Percentiles rank a stretch among this genome's conserved stretches.
Evolutionary conservation across 2,113 vertebrate species (phyloP).

Genomic region (Brachirus orientalis): DNA sequence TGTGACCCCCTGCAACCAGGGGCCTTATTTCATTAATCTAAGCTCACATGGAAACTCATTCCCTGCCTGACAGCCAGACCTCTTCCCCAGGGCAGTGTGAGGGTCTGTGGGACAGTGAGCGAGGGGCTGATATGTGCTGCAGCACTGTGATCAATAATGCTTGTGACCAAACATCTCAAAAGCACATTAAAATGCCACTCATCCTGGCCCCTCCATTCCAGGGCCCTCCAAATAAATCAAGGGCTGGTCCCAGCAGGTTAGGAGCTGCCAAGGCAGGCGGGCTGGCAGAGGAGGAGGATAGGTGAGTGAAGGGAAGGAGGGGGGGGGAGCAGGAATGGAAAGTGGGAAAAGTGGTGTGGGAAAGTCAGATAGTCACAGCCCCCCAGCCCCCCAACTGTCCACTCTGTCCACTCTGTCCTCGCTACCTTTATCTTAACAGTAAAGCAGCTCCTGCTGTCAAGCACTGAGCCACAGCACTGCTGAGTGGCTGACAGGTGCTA

Average conservation of each 20-base stretch:
- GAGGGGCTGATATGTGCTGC: slow-evolving; percentile 30
- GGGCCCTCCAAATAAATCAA: slow-evolving; percentile 84
- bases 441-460: slow-evolving; percentile 16
- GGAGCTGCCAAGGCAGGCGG: slow-evolving; percentile 65
- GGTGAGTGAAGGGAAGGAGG: slow-evolving; percentile 16
- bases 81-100: slow-evolving; percentile 62
- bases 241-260: slow-evolving; percentile 74
- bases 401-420: slow-evolving; percentile 15
- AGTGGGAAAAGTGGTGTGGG: slow-evolving; percentile 25
- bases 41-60: slow-evolving; percentile 82
- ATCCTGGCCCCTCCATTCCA: slow-evolving; percentile 72
- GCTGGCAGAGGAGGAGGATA: slow-evolving; percentile 54
- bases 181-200: slow-evolving; percentile 88
- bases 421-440: slow-evolving; percentile 36
- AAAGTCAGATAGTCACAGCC: slow-evolving; percentile 46
- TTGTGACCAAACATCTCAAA: slow-evolving; percentile 86
- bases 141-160: slow-evolving; percentile 83
- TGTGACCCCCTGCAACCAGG: slow-evolving; percentile 73
- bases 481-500: slow-evolving; percentile 21
- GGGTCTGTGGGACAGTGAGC: slow-evolving; percentile 60
- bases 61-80: slow-evolving; percentile 80
- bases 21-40: slow-evolving; percentile 84
- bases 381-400: no score
- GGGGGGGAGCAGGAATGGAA: not conserved
- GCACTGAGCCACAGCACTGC: not conserved